Base-by-base conservation (phyloP, 2,113 vertebrate genomes). In the Thymallus thymallus region DNA sequence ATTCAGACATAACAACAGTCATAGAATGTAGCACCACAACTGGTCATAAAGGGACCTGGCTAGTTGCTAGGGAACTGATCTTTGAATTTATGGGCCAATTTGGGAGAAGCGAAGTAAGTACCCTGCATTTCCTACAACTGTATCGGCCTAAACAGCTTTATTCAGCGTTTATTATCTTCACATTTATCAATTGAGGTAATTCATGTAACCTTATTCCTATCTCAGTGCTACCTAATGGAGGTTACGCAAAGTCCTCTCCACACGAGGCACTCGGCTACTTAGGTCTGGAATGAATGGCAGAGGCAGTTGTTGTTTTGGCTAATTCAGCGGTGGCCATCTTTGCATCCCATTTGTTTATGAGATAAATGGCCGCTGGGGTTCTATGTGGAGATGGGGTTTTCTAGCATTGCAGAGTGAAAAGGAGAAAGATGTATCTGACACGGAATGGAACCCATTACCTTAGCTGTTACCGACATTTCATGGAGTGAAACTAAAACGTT, bases 191-290 rank as follows among this genome's bases (percentile, higher is more conserved):
- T 29, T 6, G 69, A 74, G 76, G 77, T 81, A 68, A 83, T 83
- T 80, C 83, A 75, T 79, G 67, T 73, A 2, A 45, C 76, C 70
- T 79, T 5, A 60, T n/a, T 60, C 56, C 56, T 60, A 9, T 9
- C 5, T 60, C 13, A 10, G 56, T n/a, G 56, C 20, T 60, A 60
- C 56, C 56, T 89, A 82, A 85, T 82, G 72, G 78, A 78, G 72
- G 80, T 68, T 74, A 76, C 58, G 41, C 76, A 67, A 80, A 78
- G 68, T 51, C 23, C 64, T 60, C 75, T 79, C 76, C 84, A 83
- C 87, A 87, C 85, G 73, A 85, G 75, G 71, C 78, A 76, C 56
- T 55, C 70, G 75, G 80, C 84, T 86, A 70, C 72, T 81, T 81
- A 82, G 80, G 74, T 78, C 73, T 58, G 23, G 68, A 12, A 80